phyloP scores from a whole-genome alignment of 1,140 invertebrate genomes.

The Neodiprion lecontei region DNA sequence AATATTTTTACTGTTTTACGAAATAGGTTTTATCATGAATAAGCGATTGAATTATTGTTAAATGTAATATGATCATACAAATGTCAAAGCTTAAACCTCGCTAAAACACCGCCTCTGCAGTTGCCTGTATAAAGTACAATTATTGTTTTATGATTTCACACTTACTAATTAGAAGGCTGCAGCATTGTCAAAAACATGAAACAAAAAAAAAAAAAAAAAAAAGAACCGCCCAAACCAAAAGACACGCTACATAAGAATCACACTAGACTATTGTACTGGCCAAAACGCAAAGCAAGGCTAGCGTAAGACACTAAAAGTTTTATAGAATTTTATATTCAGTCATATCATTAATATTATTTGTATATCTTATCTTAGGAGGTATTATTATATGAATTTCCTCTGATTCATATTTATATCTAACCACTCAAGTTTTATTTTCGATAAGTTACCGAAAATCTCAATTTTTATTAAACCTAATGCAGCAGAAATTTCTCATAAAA shows the following conservation, averaged over 20 bases:
- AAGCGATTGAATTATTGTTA: slow-evolving; percentile 46
- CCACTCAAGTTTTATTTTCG: too few relatives aligned
- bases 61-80: slow-evolving; percentile 41
- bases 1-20: slow-evolving; percentile 4
- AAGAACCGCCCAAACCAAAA: background rate
- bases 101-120: slow-evolving; percentile 49
- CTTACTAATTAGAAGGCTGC: background rate
- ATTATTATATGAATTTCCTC: too few relatives aligned
- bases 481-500: too few relatives aligned
- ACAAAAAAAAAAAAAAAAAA: too few relatives aligned
- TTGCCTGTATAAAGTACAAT: slow-evolving; percentile 43
- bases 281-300: background rate
- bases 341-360: background rate
- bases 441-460: too few relatives aligned
- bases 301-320: too few relatives aligned
- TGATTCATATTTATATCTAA: too few relatives aligned
- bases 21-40: slow-evolving; percentile 45
- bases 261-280: background rate
- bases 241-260: background rate
- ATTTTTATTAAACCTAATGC: too few relatives aligned
- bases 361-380: too few relatives aligned
- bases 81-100: slow-evolving; percentile 51
- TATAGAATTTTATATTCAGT: slow-evolving; percentile 1
- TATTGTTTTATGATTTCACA: background rate
- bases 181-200: background rate